A percentile compares a stretch with the other conserved stretches of the same genome.
These are phyloP conservation scores for Psittacula cyanocephala DNA, from an alignment of 2,113 vertebrate genomes.

Conservation along the genomic window DNA sequence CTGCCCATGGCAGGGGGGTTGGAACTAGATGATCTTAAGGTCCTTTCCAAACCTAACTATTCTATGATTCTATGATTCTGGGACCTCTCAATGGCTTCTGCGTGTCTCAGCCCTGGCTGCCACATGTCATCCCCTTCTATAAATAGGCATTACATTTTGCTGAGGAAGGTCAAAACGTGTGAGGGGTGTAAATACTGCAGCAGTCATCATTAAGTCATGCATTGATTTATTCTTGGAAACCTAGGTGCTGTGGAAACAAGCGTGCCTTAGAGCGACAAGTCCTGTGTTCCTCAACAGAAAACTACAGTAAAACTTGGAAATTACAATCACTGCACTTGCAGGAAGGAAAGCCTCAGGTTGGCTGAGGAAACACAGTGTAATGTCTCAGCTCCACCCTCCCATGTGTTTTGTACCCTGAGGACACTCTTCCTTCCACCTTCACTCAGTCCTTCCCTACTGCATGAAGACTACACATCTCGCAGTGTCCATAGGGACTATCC, in stretches of 20 bases:
- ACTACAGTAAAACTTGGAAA: neutral
- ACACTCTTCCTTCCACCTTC: neutral
- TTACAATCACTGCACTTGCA: neutral
- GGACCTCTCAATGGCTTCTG: neutral
- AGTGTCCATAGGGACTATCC: neutral
- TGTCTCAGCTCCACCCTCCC: neutral
- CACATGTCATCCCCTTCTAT: slow-evolving; percentile 1
- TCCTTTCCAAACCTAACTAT: too few species aligned
- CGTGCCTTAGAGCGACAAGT: neutral
- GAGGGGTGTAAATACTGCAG: slow-evolving; percentile 41
- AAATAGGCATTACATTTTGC: slow-evolving; percentile 46
- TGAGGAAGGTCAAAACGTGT: slow-evolving; percentile 48
- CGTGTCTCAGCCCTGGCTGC: neutral
- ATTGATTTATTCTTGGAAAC: slow-evolving; percentile 63
- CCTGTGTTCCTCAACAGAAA: neutral
- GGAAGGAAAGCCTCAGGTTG: neutral
- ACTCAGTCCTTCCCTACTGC: neutral
- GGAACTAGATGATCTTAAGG: too few species aligned
- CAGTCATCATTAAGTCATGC: slow-evolving; percentile 52
- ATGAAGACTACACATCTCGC: neutral
- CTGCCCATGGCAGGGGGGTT: too few species aligned
- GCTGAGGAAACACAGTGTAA: fast-evolving
- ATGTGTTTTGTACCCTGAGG: neutral
- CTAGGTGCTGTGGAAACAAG: neutral
- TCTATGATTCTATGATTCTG: neutral